These are phyloP conservation scores for Electrophaes corylata DNA, from an alignment of 2,888 invertebrate genomes.

Conservation along the genomic window DNA sequence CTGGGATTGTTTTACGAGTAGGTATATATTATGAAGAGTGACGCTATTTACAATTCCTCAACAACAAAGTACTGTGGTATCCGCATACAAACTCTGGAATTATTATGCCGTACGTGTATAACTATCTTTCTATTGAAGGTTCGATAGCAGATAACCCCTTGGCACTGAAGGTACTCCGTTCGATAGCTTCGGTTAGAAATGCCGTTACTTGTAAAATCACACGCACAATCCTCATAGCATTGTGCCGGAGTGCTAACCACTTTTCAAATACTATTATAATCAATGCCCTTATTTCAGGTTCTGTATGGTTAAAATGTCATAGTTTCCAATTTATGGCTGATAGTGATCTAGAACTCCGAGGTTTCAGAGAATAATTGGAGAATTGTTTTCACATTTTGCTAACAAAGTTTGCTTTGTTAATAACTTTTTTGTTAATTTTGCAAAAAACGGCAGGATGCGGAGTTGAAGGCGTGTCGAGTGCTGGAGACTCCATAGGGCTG, in stretches of 20 bases:
- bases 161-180: constrained; percentile 63
- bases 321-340: constrained; percentile 14
- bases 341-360: constrained; percentile 1
- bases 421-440: constrained; percentile 59
- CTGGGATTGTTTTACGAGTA: too few relatives aligned
- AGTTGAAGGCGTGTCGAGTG: constrained; percentile 74
- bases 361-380: constrained; percentile 41
- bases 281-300: constrained; percentile 22
- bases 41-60: constrained; percentile 32
- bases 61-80: constrained; percentile 23
- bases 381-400: constrained; percentile 53
- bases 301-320: constrained; percentile 18
- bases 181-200: constrained; percentile 72
- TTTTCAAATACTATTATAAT: constrained; percentile 40
- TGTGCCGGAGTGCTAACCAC: constrained; percentile 40
- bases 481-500: constrained; percentile 56
- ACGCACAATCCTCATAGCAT: constrained; percentile 66
- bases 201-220: constrained; percentile 76
- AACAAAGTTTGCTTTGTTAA: constrained; percentile 63
- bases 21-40: not conserved
- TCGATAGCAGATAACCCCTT: constrained; percentile 75
- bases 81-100: constrained; percentile 38
- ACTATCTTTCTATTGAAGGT: constrained; percentile 55
- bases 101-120: constrained; percentile 49
- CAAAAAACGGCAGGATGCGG: constrained; percentile 77